phyloP scores from a whole-genome alignment of 53 echinoderm and acorn worm genomes.

The Paracentrotus lividus region DNA sequence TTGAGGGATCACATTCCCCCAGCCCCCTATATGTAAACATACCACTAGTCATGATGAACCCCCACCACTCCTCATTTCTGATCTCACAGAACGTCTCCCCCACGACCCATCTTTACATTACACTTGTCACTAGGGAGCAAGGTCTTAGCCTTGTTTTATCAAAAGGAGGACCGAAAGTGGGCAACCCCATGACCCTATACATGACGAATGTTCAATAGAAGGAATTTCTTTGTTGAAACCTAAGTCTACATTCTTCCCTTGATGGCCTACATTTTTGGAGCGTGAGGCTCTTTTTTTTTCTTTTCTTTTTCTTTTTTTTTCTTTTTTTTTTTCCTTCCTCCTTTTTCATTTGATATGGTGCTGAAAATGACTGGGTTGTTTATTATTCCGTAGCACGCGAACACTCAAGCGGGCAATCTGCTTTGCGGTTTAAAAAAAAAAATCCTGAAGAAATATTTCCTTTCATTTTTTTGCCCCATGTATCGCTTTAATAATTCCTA shows the following conservation, averaged over 20 bases:
- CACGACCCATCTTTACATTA: not conserved
- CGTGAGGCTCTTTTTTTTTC: too few species aligned
- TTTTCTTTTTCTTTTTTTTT: too few species aligned
- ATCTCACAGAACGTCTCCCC: not conserved
- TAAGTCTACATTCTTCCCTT: slow-evolving; percentile 5
- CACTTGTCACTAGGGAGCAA: not conserved
- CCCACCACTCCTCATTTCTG: not conserved
- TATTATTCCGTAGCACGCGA: not conserved
- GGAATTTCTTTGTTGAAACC: slow-evolving; percentile 41
- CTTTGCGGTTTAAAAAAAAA: not conserved
- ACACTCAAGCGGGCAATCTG: not conserved
- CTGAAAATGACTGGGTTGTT: not conserved
- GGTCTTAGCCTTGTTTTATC: not conserved
- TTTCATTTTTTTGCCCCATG: not conserved
- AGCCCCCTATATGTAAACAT: not conserved
- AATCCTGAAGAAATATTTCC: not conserved
- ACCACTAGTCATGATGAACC: too few species aligned
- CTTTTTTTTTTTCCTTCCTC: too few species aligned
- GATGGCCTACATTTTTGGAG: slow-evolving; percentile 24
- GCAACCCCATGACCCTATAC: not conserved
- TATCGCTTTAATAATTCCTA: not conserved
- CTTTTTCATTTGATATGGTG: not conserved
- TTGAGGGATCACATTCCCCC: too few species aligned
- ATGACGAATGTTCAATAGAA: slow-evolving; percentile 31
- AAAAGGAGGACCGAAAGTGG: slow-evolving; percentile 18